A percentile compares a stretch with the other conserved stretches of the same genome.
Conservation (phyloP, 2,888 invertebrate genomes). For the Caenorhabditis macrosperma region DNA sequence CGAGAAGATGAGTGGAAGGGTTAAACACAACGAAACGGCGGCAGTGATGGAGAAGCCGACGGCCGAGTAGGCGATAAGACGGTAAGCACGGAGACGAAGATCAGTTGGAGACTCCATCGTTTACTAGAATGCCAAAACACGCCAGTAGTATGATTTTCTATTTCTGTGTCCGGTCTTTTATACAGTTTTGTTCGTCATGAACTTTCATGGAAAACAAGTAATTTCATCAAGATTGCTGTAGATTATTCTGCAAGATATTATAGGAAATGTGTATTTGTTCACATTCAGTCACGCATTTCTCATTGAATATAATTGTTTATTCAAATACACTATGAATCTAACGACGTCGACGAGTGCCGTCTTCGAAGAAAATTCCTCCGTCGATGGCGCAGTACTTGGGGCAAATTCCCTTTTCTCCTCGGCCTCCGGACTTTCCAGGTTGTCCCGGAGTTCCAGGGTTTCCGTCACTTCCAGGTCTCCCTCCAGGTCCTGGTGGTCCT, state of each 20-base stretch:
- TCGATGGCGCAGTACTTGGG: constrained; percentile 76
- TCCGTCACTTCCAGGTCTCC: constrained; percentile 72
- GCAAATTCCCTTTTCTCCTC: constrained; percentile 74
- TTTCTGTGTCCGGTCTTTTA: neutral
- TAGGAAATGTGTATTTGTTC: too few species aligned
- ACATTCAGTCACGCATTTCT: too few species aligned
- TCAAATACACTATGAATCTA: too few species aligned
- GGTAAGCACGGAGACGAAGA: constrained; percentile 53
- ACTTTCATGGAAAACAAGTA: constrained; percentile 9
- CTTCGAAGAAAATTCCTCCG: constrained; percentile 77
- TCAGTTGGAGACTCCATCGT: constrained; percentile 56
- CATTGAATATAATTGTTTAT: too few species aligned
- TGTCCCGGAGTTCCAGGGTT: constrained; percentile 73
- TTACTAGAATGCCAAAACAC: constrained; percentile 48
- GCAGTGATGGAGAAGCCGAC: constrained; percentile 53
- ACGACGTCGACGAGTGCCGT: constrained; percentile 73
- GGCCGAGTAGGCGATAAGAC: constrained; percentile 57
- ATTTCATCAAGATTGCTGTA: constrained; percentile 7
- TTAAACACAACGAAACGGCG: constrained; percentile 48
- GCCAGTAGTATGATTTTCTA: constrained; percentile 19
- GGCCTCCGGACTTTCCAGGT: constrained; percentile 69
- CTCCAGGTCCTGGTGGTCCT: constrained; percentile 72
- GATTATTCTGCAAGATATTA: too few species aligned
- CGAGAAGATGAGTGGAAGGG: constrained; percentile 48
- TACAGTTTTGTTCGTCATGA: neutral